These are phyloP conservation scores for Cheilinus undulatus DNA, from an alignment of 2,113 vertebrate genomes.

Conservation along the genomic window DNA sequence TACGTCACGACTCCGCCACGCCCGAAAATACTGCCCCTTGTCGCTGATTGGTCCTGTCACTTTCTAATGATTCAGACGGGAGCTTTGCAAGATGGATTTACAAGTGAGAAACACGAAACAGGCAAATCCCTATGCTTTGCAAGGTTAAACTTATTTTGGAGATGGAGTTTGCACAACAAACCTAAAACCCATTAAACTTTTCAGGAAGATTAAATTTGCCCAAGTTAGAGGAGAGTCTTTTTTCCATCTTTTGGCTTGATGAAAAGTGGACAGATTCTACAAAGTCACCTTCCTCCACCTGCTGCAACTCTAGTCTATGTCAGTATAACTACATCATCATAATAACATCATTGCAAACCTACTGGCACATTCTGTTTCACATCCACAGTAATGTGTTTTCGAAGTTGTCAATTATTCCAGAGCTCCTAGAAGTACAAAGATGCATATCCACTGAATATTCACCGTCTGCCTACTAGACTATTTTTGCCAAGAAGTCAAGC, in stretches of 20 bases:
- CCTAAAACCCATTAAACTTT: no score
- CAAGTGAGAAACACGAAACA: no score
- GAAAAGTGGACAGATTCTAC: neutral
- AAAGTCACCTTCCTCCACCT: neutral
- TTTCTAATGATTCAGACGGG: no score
- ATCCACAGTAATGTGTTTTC: neutral
- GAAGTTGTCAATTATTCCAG: neutral
- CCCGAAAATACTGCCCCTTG: no score
- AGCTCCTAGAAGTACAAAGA: neutral
- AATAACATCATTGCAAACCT: neutral
- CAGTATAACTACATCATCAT: neutral
- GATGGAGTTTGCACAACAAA: no score
- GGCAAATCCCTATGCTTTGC: no score
- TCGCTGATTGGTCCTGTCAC: no score
- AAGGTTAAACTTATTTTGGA: no score
- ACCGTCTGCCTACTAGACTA: neutral
- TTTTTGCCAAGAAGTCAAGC: neutral
- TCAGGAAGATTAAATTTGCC: no score
- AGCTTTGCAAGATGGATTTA: no score
- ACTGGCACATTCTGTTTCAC: neutral
- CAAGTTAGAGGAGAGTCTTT: neutral
- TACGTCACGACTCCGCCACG: no score
- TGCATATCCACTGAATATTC: neutral
- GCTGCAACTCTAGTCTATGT: neutral
- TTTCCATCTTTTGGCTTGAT: neutral